phyloP scores from a whole-genome alignment of 2,797 vertebrate species.

The Pantherophis alleghaniensis region DNA sequence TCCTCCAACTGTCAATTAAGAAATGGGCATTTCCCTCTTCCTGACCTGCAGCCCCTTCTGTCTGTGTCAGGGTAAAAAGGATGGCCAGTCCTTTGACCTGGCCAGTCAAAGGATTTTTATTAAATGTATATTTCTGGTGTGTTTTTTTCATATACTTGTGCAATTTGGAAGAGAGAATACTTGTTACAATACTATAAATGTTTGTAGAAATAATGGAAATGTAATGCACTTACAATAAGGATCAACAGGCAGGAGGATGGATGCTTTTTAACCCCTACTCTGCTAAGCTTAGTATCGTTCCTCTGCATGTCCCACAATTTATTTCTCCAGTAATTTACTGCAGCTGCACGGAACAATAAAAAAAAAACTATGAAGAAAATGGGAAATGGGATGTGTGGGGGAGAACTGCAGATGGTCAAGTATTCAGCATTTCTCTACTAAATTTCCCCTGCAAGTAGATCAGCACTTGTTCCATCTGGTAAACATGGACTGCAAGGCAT shows the following conservation, averaged over 20 bases:
- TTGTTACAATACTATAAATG: background rate
- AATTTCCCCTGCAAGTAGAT: background rate
- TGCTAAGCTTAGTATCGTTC: background rate
- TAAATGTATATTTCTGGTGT: background rate
- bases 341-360: background rate
- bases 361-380: background rate
- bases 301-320: background rate
- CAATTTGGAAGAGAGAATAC: background rate
- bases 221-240: background rate
- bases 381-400: background rate
- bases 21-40: constrained; percentile 12
- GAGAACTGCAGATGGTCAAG: background rate
- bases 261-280: background rate
- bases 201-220: background rate
- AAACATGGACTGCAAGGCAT: background rate
- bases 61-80: background rate
- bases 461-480: background rate
- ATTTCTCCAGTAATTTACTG: background rate
- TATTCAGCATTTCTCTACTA: background rate
- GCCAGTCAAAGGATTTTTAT: background rate
- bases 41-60: background rate
- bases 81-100: background rate
- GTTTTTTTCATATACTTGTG: background rate
- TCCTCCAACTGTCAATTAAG: background rate
- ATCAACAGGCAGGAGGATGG: background rate